A percentile compares a stretch with the other conserved stretches of the same genome.
phyloP scores from a whole-genome alignment of 2,888 invertebrate species.

The Drosophila silvestris region DNA sequence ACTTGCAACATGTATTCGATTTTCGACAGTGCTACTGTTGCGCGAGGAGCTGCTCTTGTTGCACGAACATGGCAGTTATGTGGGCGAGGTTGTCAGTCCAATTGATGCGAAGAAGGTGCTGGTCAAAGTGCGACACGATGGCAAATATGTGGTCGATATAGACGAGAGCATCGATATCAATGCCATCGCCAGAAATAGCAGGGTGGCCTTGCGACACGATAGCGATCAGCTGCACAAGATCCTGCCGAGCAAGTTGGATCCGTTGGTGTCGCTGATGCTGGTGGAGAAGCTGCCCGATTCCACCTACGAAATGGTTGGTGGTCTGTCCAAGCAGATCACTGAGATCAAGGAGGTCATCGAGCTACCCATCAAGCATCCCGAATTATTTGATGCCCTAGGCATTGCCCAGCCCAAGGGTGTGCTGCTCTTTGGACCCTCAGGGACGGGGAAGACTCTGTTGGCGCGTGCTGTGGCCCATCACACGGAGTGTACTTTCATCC shows the following conservation, averaged over 20 bases:
- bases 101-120: conserved; percentile 99
- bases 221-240: conserved; percentile 99
- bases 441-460: conserved; percentile 95
- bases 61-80: conserved; percentile 99
- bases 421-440: conserved; percentile 97
- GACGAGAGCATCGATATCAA: conserved; percentile 99
- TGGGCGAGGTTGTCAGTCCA: conserved; percentile 99
- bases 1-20: background rate
- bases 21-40: conserved; percentile 91
- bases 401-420: conserved; percentile 99
- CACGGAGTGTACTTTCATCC: conserved; percentile 99
- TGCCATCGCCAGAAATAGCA: conserved; percentile 97
- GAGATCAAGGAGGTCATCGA: conserved; percentile 99
- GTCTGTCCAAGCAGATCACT: conserved; percentile 99
- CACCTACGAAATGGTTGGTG: conserved; percentile 99
- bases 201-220: conserved; percentile 98
- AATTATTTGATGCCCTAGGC: conserved; percentile 98
- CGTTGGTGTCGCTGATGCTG: conserved; percentile 99
- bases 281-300: conserved; percentile 99
- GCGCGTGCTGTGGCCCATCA: conserved; percentile 99
- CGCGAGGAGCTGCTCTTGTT: conserved; percentile 98
- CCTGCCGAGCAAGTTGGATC: conserved; percentile 99
- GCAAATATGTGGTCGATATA: conserved; percentile 99
- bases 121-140: conserved; percentile 99
- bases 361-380: conserved; percentile 99